Percentiles rank a stretch among this genome's conserved stretches.
Evolutionary conservation across 2,888 invertebrate species (phyloP).

Genomic region (Camponotus fellah): DNA sequence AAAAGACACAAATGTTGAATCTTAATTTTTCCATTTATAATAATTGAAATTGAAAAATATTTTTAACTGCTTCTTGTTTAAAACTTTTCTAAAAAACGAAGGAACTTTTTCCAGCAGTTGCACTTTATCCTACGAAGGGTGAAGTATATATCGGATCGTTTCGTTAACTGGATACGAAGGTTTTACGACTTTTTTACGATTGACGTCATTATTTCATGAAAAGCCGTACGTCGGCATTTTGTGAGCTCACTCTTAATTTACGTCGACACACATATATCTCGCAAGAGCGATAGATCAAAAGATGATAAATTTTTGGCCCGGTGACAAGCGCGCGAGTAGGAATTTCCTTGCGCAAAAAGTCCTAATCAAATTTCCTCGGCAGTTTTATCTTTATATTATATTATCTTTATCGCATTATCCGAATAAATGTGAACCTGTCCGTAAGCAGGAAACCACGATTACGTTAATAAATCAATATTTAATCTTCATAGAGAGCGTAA

Average conservation of each 20-base stretch:
- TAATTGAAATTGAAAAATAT: not conserved
- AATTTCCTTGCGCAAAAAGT: not conserved
- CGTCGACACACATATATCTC: slow-evolving; percentile 14
- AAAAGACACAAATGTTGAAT: not conserved
- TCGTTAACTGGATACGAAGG: slow-evolving; percentile 26
- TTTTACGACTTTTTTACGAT: slow-evolving; percentile 54
- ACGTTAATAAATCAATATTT: not conserved
- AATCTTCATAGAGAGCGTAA: not conserved
- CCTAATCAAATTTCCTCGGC: not conserved
- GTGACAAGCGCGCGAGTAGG: slow-evolving; percentile 60
- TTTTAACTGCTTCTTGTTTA: not conserved
- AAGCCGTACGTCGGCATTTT: slow-evolving; percentile 55
- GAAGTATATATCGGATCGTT: slow-evolving; percentile 26
- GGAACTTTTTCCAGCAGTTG: slow-evolving; percentile 7
- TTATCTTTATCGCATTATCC: not conserved
- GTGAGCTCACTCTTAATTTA: slow-evolving; percentile 24
- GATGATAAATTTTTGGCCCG: slow-evolving; percentile 66
- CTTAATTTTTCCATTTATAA: not conserved
- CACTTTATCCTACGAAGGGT: slow-evolving; percentile 2
- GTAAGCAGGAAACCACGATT: not conserved
- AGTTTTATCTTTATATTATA: not conserved
- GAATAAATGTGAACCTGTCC: not conserved
- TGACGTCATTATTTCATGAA: slow-evolving; percentile 65
- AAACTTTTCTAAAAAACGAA: not conserved
- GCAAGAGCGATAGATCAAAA: slow-evolving; percentile 54